Conservation (phyloP, 2,888 invertebrate genomes). For the Campopleginae sp. region DNA sequence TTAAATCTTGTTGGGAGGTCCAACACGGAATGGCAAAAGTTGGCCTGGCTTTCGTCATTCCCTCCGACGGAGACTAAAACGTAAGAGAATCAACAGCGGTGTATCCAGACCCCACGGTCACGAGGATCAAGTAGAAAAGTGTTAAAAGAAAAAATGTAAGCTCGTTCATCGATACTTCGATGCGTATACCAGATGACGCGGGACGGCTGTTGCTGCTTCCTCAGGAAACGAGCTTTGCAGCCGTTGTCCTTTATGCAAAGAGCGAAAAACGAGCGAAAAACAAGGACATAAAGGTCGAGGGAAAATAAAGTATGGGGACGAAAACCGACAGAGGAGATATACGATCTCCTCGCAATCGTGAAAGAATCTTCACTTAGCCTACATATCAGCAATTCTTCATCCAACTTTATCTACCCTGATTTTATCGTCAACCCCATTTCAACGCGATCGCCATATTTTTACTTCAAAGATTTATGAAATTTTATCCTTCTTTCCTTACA, state of each 20-base stretch:
- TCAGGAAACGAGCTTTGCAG: constrained; percentile 28
- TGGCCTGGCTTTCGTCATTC: constrained; percentile 54
- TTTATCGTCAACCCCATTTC: constrained; percentile 32
- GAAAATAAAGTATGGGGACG: constrained; percentile 34
- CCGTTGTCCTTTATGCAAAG: constrained; percentile 22
- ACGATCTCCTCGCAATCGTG: constrained; percentile 59
- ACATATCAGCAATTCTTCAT: constrained; percentile 56
- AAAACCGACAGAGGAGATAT: constrained; percentile 46
- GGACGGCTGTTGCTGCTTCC: constrained; percentile 9
- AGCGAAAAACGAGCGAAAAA: neutral
- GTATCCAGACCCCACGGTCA: constrained; percentile 27
- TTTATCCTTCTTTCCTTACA: constrained; percentile 1
- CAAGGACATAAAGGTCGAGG: neutral
- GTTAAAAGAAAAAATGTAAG: constrained; percentile 8
- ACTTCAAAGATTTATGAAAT: constrained; percentile 6
- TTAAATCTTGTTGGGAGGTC: constrained; percentile 77
- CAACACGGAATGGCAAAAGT: constrained; percentile 79
- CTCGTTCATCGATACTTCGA: neutral
- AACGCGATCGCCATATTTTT: constrained; percentile 17
- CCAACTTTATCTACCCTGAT: constrained; percentile 12
- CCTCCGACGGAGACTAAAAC: constrained; percentile 14
- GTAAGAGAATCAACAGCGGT: constrained; percentile 43
- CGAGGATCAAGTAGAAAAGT: neutral
- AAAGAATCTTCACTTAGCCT: constrained; percentile 50
- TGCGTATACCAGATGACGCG: constrained; percentile 38